phyloP scores from a whole-genome alignment of 2,888 invertebrate genomes.

The Drosophila meridionalis region DNA sequence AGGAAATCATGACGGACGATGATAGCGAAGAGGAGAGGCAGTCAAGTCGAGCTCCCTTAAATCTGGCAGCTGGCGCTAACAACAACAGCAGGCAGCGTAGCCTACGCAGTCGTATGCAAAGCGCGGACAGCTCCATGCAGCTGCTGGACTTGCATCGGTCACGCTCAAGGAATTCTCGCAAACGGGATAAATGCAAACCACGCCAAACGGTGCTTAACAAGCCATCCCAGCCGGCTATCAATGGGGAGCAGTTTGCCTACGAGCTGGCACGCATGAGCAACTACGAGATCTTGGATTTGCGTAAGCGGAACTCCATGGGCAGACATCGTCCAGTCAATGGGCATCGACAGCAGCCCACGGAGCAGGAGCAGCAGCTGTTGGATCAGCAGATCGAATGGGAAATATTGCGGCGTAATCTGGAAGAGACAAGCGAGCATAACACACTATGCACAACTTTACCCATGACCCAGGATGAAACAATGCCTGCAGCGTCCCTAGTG shows the following conservation, averaged over 20 bases:
- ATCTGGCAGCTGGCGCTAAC: slow-evolving; percentile 48
- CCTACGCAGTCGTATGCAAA: slow-evolving; percentile 11
- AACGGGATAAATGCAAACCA: background rate
- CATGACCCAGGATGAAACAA: background rate
- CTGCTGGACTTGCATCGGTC: slow-evolving; percentile 62
- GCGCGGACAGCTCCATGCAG: slow-evolving; percentile 14
- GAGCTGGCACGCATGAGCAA: slow-evolving; percentile 79
- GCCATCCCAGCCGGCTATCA: slow-evolving; percentile 69
- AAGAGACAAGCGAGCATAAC: slow-evolving; percentile 5
- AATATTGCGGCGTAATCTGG: slow-evolving; percentile 57
- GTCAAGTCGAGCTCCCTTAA: slow-evolving; percentile 41
- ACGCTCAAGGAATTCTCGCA: slow-evolving; percentile 19
- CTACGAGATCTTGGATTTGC: slow-evolving; percentile 78
- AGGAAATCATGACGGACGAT: slow-evolving; percentile 64
- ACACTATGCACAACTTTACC: background rate
- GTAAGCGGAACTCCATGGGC: slow-evolving; percentile 75
- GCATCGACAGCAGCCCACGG: slow-evolving; percentile 27
- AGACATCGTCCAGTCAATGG: slow-evolving; percentile 48
- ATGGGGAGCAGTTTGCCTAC: slow-evolving; percentile 78
- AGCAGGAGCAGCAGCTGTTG: slow-evolving; percentile 51
- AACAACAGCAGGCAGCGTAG: slow-evolving; percentile 23
- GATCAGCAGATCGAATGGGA: slow-evolving; percentile 67
- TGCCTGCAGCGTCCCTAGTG: background rate
- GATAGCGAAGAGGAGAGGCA: slow-evolving; percentile 54
- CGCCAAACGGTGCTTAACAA: slow-evolving; percentile 61